Evolutionary conservation across 1,140 invertebrate species (phyloP).

Genomic region (Drosophila arawakana): DNA sequence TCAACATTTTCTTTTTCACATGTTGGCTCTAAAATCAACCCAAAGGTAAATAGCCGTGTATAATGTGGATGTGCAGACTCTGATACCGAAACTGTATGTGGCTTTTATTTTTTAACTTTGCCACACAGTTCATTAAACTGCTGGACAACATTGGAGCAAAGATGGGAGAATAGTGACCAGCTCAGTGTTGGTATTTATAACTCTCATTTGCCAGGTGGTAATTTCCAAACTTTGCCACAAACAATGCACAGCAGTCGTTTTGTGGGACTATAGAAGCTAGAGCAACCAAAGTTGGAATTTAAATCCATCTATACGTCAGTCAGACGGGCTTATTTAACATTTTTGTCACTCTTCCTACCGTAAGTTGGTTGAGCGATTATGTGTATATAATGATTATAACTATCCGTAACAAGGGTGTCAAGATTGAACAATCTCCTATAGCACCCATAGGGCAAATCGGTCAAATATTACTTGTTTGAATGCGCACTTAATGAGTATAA

Average conservation of each 20-base stretch:
- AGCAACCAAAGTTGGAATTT: too few species aligned
- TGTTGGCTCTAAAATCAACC: constrained; percentile 57
- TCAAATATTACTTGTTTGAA: too few species aligned
- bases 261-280: too few species aligned
- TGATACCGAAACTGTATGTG: constrained; percentile 1
- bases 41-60: constrained; percentile 69
- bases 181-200: constrained; percentile 53
- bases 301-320: too few species aligned
- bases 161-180: constrained; percentile 9
- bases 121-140: constrained; percentile 72
- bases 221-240: constrained; percentile 10
- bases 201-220: constrained; percentile 40
- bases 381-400: too few species aligned
- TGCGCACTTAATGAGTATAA: too few species aligned
- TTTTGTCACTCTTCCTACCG: too few species aligned
- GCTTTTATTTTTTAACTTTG: constrained; percentile 5
- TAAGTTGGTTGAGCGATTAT: too few species aligned
- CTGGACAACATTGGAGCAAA: constrained; percentile 22
- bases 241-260: constrained; percentile 23
- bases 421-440: too few species aligned
- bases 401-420: too few species aligned
- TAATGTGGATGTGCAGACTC: constrained; percentile 44
- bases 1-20: constrained; percentile 59
- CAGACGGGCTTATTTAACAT: too few species aligned
- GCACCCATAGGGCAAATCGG: too few species aligned